A percentile compares a stretch with the other conserved stretches of the same genome.
These are phyloP conservation scores for Anhinga anhinga DNA, from an alignment of 2,113 vertebrate species.

Conservation along the genomic window DNA sequence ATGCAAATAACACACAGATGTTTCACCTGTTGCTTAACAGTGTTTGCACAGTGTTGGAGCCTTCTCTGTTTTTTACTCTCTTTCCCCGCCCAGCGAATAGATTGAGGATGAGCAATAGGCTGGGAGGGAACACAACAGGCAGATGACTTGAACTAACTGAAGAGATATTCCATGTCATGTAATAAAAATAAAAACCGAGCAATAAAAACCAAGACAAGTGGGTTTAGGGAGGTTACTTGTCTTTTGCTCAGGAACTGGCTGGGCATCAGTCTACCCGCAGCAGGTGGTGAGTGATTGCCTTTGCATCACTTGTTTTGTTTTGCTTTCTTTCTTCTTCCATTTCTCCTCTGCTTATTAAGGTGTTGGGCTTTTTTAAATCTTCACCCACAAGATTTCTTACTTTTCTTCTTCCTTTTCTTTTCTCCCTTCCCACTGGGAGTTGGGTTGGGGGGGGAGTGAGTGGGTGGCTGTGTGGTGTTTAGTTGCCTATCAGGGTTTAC, in stretches of 20 bases:
- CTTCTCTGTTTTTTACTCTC: neutral
- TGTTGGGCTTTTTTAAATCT: neutral
- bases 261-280: accelerated
- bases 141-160: neutral
- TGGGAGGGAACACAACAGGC: neutral
- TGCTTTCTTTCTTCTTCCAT: neutral
- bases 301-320: neutral
- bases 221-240: neutral
- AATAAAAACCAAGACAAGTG: neutral
- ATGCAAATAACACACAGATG: neutral
- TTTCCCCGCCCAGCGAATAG: neutral
- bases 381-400: neutral
- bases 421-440: neutral
- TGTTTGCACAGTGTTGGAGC: neutral
- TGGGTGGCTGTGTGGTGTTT: neutral
- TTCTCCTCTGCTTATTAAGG: neutral
- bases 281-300: neutral
- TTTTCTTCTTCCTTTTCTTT: neutral
- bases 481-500: neutral
- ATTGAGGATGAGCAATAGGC: neutral
- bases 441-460: neutral
- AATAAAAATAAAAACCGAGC: no score
- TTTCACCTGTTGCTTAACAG: neutral
- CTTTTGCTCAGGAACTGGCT: neutral
- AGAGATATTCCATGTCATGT: neutral